Base-by-base conservation (phyloP, 2,888 invertebrate species). In the Erpobdella octoculata region DNA sequence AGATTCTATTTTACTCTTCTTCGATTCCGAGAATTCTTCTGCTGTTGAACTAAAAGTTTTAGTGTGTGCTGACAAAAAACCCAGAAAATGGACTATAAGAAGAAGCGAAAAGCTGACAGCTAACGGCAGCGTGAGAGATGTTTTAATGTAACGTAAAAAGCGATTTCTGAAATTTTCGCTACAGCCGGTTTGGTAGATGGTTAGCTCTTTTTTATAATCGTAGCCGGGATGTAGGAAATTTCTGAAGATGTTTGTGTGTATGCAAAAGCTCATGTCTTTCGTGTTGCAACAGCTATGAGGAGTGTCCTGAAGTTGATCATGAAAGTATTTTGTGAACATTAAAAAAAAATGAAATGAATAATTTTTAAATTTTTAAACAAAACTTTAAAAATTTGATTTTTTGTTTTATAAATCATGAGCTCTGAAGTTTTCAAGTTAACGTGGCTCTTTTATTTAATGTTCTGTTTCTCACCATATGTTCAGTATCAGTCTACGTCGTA, bases 231-330 rank as follows among this genome's bases (percentile, higher is more conserved):
- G n/a, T 25, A 53, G 28, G 53, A 25, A n/a, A 53, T 53, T 53
- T 28, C 28, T 53, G 5, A 53, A n/a, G 8, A 53, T 53, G 53
- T 53, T 53, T 28, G 2, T 53, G n/a, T 53, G 53, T 8, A 53
- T 21, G n/a, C 53, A 53, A 8, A 28, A 28, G 1, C 28, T 1
- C 21, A 53, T 21, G 8, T 25, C 53, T 18, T 53, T 28, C 6
- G 53, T 8, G 28, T 53, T 53, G 21, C 53, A 53, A n/a, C 53
- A 53, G 28, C 53, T 53, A 28, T 25, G 28, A 8, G 53, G 53
- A n/a, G 53, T 53, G 53, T 53, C 53, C 53, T 53, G 53, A 28
- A 53, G n/a, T n/a, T n/a, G n/a, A n/a, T n/a, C n/a, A n/a, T n/a
- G n/a, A n/a, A n/a, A n/a, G n/a, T n/a, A n/a, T n/a, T n/a, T n/a